Conservation (phyloP, 2,113 vertebrate genomes). For the Stigmatopora nigra region DNA sequence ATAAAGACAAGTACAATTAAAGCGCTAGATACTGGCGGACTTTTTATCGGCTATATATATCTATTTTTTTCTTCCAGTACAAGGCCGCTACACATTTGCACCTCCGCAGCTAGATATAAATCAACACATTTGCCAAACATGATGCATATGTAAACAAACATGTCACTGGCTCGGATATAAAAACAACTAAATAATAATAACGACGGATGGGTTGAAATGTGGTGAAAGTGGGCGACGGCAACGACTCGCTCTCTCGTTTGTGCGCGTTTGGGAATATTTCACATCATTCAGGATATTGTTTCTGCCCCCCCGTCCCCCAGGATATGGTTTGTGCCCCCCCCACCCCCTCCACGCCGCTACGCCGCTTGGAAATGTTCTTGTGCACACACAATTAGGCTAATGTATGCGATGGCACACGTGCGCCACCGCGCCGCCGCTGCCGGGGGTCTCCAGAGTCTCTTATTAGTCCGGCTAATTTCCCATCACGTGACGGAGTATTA, state of each 20-base stretch:
- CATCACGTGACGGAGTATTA: slow-evolving; percentile 54
- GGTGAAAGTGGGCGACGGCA: neutral
- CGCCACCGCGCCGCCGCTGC: slow-evolving; percentile 17
- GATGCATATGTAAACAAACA: slow-evolving; percentile 1
- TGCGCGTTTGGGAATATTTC: no score
- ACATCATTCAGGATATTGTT: no score
- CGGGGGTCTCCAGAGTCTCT: slow-evolving; percentile 39
- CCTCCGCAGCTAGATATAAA: slow-evolving; percentile 23
- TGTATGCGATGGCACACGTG: slow-evolving; percentile 13
- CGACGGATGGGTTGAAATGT: neutral
- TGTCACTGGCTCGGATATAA: neutral
- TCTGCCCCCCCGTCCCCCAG: neutral
- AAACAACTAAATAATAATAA: neutral
- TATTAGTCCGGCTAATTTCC: slow-evolving; percentile 58
- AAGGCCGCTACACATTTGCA: neutral
- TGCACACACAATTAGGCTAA: neutral
- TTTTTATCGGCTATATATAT: neutral
- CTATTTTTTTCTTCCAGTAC: neutral
- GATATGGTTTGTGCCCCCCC: no score
- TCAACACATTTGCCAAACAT: neutral
- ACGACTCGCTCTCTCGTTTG: slow-evolving; percentile 21
- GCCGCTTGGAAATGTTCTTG: slow-evolving; percentile 10
- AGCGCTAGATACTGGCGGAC: neutral
- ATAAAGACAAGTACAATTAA: slow-evolving; percentile 34
- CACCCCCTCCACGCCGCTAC: neutral